Base-by-base conservation (phyloP, 2,888 invertebrate genomes). In the Blastobasis lacticolella region DNA sequence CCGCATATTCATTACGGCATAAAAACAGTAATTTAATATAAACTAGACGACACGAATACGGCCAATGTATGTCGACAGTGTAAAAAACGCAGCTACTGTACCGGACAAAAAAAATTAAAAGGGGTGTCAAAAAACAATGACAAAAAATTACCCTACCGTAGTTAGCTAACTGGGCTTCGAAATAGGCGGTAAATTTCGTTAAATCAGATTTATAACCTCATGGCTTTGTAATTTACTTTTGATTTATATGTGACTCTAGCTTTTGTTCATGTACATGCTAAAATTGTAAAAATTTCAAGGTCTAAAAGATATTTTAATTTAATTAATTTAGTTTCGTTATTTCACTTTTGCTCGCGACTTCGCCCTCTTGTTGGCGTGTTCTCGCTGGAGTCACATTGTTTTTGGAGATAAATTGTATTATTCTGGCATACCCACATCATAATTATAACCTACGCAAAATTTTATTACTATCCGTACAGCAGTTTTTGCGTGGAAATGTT, bases 1-100 rank as follows among this genome's bases (percentile, higher is more conserved):
- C 85, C 85, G 82, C 83, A 83, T 88, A 85, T 84, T 81, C 78
- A 86, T 86, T 83, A 81, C 80, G 56, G 56, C 59, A 78, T 64
- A 85, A 85, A 86, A 86, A 84, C 75, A 65, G 85, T 87, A 87
- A 88, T 87, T 86, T 86, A 86, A 87, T 87, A 87, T 85, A 87
- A 87, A 86, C 78, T 82, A 84, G 78, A 80, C 70, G 81, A 85
- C 82, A 81, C 78, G 79, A 86, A 86, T 81, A 79, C 69, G 63
- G 84, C 81, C 75, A 87, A 83, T 84, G 73, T 69, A 64, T 63
- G 43, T 69, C 81, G 84, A 83, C 82, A 81, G 61, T 61, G 63
- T 49, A 66, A 66, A 62, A 81, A 82, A 85, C 86, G 81, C 71
- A 58, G 54, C 56, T 46, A 7, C 57, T 49, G 51, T 56, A 57